Conservation (phyloP, 2,797 vertebrate genomes). For the Limnodromus scolopaceus region DNA sequence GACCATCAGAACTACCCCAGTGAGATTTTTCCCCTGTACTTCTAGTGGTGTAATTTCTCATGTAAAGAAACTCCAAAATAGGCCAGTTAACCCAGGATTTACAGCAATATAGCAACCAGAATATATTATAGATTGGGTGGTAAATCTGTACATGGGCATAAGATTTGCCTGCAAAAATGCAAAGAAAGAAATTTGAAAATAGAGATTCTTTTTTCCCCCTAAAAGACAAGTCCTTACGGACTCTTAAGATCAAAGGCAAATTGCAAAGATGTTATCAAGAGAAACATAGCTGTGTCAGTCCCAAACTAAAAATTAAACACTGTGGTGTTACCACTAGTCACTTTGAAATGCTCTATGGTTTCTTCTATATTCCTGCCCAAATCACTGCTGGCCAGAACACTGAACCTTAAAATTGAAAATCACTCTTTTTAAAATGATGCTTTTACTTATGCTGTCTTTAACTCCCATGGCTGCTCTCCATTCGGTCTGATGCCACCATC, state of each 20-base stretch:
- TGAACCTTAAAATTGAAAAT: background rate
- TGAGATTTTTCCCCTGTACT: background rate
- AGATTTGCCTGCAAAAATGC: background rate
- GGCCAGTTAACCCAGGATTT: background rate
- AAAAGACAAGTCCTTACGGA: background rate
- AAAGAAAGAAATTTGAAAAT: background rate
- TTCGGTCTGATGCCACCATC: background rate
- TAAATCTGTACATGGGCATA: background rate
- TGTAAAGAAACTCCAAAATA: background rate
- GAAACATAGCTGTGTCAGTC: background rate
- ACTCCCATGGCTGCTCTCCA: background rate
- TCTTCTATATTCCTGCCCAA: background rate
- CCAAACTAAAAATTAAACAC: background rate
- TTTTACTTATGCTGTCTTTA: background rate
- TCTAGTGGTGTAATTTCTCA: background rate
- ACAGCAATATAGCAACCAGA: background rate
- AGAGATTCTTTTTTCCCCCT: background rate
- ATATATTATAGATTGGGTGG: background rate
- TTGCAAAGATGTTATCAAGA: background rate
- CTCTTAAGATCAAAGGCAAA: background rate
- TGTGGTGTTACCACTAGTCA: background rate
- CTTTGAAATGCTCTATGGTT: background rate
- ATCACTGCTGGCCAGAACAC: background rate
- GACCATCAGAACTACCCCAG: background rate
- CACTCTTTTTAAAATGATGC: background rate